Base-by-base conservation (phyloP, 2,113 vertebrate genomes). In the Cephalopterus ornatus region DNA sequence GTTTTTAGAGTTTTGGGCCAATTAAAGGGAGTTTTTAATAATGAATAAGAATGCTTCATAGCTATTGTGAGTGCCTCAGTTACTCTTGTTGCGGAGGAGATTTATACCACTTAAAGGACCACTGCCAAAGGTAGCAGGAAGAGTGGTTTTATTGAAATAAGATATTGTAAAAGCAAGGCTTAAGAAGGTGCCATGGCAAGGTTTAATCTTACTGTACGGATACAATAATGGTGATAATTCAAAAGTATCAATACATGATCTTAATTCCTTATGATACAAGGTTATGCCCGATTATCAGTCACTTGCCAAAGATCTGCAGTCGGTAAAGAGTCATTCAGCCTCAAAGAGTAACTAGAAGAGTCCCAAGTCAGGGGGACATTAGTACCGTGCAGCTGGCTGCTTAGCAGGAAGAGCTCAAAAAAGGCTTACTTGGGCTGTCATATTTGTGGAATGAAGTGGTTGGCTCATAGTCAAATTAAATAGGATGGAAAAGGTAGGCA, bases 311-410 rank as follows among this genome's bases (percentile, higher is more conserved):
- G 46, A 65, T 41, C 19, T 76, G 53, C 19, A 70, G 30, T 37
- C 85, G 12, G 39, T 21, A 46, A 68, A 44, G 24, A 2, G 4
- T 82, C 23, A 46, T 39, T 88, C 10, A 70, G 6, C 21, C 18
- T 63, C 0, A 1, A 62, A 24, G 41, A 66, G 23, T 33, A 68
- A 50, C 33, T 32, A 23, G n/a, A 39, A 37, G 9, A 3, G 3
- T 62, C 23, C 23, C 21, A 61, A 0, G 12, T 66, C 18, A 23
- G 39, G 44, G 49, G 21, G 21, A 35, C 39, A 20, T 77, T 41
- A 47, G 33, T 15, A 2, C 16, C 0, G 0, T 84, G 81, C 28
- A 62, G 9, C 28, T 44, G 32, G 26, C 37, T 73, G 49, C 32
- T 83, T 65, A 70, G 44, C 32, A 13, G 44, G 49, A 50, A n/a